phyloP scores from a whole-genome alignment of 2,797 vertebrate species.

The Heteromormyrus szaboi region DNA sequence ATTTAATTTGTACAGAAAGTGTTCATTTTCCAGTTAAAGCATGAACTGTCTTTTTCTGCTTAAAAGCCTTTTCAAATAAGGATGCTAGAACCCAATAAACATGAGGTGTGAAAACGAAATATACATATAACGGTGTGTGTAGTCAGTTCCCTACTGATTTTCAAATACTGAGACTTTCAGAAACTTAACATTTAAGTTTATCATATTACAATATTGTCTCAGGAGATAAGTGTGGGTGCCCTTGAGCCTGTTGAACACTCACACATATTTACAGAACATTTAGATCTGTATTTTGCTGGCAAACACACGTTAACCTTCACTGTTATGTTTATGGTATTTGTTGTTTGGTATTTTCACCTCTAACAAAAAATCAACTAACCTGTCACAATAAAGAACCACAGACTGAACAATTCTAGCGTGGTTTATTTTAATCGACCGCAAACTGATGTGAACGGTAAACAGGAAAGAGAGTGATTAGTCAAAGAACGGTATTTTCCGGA shows the following conservation, averaged over 20 bases:
- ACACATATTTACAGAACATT: constrained; percentile 13
- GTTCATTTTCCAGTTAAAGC: not conserved
- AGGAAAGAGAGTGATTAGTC: not conserved
- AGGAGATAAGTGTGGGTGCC: not conserved
- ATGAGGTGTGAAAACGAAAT: not conserved
- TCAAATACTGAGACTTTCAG: not conserved
- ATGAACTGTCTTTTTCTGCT: not conserved
- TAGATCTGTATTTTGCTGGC: constrained; percentile 10
- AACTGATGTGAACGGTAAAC: not conserved
- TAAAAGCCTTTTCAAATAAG: not conserved
- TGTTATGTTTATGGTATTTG: constrained; percentile 2
- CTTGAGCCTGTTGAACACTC: constrained; percentile 12
- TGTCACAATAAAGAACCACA: not conserved
- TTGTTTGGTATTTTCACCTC: not conserved
- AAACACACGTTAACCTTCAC: constrained; percentile 16
- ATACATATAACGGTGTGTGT: not conserved
- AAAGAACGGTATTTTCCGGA: not conserved
- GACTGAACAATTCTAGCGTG: not conserved
- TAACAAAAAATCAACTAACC: not conserved
- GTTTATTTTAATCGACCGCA: not conserved
- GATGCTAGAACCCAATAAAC: not conserved
- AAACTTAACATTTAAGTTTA: not conserved
- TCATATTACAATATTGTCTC: not conserved
- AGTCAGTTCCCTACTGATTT: not conserved
- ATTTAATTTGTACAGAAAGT: constrained; percentile 50